A percentile compares a stretch with the other conserved stretches of the same genome.
Evolutionary conservation across 2,113 vertebrate genomes (phyloP).

Genomic region (Octodon degus): DNA sequence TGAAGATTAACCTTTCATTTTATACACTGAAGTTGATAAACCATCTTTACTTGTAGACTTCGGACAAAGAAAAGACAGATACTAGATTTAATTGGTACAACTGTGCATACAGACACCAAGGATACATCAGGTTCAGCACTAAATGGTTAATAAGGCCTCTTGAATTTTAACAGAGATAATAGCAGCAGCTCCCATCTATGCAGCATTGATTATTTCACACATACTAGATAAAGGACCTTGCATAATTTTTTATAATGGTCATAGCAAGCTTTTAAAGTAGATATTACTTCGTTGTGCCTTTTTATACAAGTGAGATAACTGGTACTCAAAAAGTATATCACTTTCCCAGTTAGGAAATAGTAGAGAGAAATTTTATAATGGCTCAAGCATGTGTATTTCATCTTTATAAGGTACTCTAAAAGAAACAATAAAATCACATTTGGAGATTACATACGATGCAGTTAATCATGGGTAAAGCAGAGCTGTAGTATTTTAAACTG

Average conservation of each 20-base stretch:
- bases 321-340: conserved; percentile 4
- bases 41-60: conserved; percentile 34
- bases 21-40: background rate
- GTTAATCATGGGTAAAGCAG: conserved; percentile 54
- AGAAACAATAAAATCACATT: conserved; percentile 38
- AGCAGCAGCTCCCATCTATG: background rate
- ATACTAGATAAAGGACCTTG: background rate
- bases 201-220: conserved; percentile 35
- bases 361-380: background rate
- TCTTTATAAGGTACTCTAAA: conserved; percentile 45
- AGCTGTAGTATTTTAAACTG: conserved; percentile 4
- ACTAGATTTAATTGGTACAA: conserved; percentile 13
- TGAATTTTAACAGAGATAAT: conserved; percentile 57
- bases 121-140: background rate
- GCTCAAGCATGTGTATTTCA: background rate
- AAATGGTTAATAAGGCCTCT: conserved; percentile 61
- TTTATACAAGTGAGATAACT: conserved; percentile 15
- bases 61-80: conserved; percentile 4
- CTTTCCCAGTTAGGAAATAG: conserved; percentile 31
- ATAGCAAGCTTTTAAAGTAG: background rate
- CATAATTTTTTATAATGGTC: background rate
- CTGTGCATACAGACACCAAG: background rate
- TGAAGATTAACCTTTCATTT: background rate
- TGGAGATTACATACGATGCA: conserved; percentile 31
- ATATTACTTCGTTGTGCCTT: background rate